Evolutionary conservation across 2,888 invertebrate species (phyloP).

Genomic region (Melanophora roralis): DNA sequence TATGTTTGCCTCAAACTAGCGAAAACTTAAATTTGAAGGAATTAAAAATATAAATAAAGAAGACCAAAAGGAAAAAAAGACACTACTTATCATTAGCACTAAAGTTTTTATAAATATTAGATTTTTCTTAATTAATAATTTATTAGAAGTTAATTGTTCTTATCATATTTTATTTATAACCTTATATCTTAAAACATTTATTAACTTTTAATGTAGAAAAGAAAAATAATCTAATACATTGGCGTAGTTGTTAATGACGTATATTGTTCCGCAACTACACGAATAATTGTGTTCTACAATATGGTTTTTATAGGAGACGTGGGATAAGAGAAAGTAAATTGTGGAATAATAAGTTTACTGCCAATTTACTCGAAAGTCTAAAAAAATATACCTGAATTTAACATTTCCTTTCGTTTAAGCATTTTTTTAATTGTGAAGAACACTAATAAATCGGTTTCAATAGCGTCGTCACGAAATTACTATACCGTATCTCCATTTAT

Average conservation of each 20-base stretch:
- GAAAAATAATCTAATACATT: slow-evolving; percentile 7
- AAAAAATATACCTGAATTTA: slow-evolving; percentile 6
- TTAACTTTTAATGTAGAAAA: not conserved
- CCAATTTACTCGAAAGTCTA: slow-evolving; percentile 7
- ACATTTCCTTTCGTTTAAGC: not conserved
- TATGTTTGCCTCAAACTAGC: slow-evolving; percentile 29
- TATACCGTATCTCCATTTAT: too few relatives aligned
- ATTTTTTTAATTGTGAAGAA: too few relatives aligned
- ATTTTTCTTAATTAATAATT: slow-evolving; percentile 1
- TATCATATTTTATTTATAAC: not conserved
- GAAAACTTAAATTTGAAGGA: not conserved
- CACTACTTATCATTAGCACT: not conserved
- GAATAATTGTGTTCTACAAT: not conserved
- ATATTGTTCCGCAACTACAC: slow-evolving; percentile 10
- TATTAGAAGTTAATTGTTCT: not conserved
- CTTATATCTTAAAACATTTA: not conserved
- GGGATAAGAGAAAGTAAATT: not conserved
- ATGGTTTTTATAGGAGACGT: not conserved
- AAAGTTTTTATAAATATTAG: not conserved
- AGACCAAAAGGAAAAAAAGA: not conserved
- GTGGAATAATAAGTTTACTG: slow-evolving; percentile 13
- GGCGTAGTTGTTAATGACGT: slow-evolving; percentile 45
- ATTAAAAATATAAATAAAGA: not conserved
- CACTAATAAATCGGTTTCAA: too few relatives aligned
- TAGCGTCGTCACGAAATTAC: too few relatives aligned